A percentile compares a stretch with the other conserved stretches of the same genome.
phyloP scores from a whole-genome alignment of 2,797 vertebrate species.

The Enteromius mattozi region DNA sequence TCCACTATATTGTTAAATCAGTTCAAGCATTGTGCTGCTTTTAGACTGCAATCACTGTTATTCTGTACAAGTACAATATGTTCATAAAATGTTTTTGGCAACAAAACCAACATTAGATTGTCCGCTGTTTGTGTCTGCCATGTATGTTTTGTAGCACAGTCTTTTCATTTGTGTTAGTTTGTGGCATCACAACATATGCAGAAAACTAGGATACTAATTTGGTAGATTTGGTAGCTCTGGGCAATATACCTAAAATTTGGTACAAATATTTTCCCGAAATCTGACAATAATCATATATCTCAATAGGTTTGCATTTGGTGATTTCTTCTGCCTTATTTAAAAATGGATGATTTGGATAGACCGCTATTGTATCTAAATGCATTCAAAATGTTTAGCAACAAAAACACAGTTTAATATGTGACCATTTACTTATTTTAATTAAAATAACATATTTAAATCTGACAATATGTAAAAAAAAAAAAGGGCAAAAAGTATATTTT shows the following conservation, averaged over 20 bases:
- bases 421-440: not conserved
- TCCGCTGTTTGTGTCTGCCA: not conserved
- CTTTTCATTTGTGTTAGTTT: not conserved
- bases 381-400: not conserved
- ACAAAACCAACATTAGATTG: constrained; percentile 9
- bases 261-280: not conserved
- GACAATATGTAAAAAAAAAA: not conserved
- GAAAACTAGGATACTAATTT: not conserved
- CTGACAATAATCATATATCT: not conserved
- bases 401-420: not conserved
- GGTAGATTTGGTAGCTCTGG: not conserved
- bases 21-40: constrained; percentile 1
- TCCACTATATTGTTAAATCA: constrained; percentile 6
- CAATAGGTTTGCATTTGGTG: not conserved
- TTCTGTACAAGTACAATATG: not conserved
- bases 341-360: not conserved
- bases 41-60: not conserved
- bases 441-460: not conserved
- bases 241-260: not conserved
- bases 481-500: not conserved
- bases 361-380: not conserved
- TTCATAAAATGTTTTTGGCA: not conserved
- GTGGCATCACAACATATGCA: constrained; percentile 5
- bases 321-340: not conserved
- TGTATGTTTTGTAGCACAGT: not conserved